Conservation (phyloP, 2,113 vertebrate species). For the Dolichallabes microphthalmus region DNA sequence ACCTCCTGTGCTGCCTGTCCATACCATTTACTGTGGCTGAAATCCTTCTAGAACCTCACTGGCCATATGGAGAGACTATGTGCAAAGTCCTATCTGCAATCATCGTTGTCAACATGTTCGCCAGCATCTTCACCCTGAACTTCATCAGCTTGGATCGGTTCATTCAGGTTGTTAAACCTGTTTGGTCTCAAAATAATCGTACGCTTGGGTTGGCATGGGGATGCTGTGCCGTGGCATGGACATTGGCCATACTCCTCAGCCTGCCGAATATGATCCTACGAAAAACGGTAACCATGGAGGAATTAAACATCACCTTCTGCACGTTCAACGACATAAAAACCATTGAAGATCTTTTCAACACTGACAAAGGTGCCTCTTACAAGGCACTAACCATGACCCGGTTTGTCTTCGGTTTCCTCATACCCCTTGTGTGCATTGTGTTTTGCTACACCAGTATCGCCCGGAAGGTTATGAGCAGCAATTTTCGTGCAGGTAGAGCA, state of each 20-base stretch:
- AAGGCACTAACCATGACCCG: conserved; percentile 50
- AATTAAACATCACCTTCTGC: conserved; percentile 20
- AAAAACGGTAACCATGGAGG: not conserved
- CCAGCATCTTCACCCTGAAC: conserved; percentile 75
- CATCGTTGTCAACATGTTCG: conserved; percentile 79
- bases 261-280: conserved; percentile 71
- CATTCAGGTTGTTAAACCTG: conserved; percentile 70
- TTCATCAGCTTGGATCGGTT: conserved; percentile 78
- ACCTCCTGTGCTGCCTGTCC: conserved; percentile 76
- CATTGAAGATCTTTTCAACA: too few relatives aligned
- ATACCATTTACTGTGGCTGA: conserved; percentile 74
- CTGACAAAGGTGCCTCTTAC: not conserved
- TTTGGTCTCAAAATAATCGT: conserved; percentile 82
- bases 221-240: conserved; percentile 68
- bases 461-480: conserved; percentile 41
- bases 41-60: conserved; percentile 62
- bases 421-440: conserved; percentile 69
- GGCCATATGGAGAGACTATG: conserved; percentile 73
- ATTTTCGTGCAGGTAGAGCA: conserved; percentile 63
- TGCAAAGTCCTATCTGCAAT: conserved; percentile 76
- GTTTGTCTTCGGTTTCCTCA: conserved; percentile 71
- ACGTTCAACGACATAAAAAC: not conserved
- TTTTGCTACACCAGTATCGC: conserved; percentile 69
- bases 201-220: conserved; percentile 38
- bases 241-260: conserved; percentile 67